A percentile compares a stretch with the other conserved stretches of the same genome.
These are phyloP conservation scores for Ailurus styani DNA, from an alignment of 2,113 vertebrate species.

Conservation along the genomic window DNA sequence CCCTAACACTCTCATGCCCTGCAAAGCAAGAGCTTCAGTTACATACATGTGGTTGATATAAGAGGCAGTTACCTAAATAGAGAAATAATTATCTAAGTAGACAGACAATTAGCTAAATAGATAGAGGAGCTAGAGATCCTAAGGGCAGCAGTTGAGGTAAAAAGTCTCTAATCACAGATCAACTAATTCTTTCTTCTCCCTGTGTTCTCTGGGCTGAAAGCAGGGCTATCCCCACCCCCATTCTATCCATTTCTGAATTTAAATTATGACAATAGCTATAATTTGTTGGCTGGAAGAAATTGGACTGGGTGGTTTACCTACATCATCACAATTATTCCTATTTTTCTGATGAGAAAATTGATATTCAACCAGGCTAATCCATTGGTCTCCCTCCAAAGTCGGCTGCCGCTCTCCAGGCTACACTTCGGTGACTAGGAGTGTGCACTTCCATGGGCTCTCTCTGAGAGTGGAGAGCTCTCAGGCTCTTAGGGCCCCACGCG, in stretches of 20 bases:
- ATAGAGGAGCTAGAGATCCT: background rate
- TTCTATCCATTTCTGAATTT: background rate
- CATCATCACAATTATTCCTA: background rate
- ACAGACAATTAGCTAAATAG: background rate
- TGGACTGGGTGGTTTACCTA: background rate
- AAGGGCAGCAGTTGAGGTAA: background rate
- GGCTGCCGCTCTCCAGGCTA: background rate
- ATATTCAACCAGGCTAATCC: background rate
- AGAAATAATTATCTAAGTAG: background rate
- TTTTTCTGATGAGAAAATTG: background rate
- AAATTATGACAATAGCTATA: background rate
- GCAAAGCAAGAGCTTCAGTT: background rate
- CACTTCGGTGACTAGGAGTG: background rate
- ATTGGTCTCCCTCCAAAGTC: background rate
- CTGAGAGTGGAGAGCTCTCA: background rate
- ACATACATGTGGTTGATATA: background rate
- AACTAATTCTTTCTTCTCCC: background rate
- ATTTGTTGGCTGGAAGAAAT: background rate
- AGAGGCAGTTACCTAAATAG: background rate
- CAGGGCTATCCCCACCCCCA: background rate
- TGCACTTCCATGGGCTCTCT: background rate
- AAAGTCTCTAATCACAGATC: background rate
- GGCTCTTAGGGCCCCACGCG: background rate
- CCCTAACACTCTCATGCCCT: background rate
- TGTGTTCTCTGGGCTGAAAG: background rate